Evolutionary conservation across 2,797 vertebrate genomes (phyloP).

Genomic region (Gallinago nigripennis): DNA sequence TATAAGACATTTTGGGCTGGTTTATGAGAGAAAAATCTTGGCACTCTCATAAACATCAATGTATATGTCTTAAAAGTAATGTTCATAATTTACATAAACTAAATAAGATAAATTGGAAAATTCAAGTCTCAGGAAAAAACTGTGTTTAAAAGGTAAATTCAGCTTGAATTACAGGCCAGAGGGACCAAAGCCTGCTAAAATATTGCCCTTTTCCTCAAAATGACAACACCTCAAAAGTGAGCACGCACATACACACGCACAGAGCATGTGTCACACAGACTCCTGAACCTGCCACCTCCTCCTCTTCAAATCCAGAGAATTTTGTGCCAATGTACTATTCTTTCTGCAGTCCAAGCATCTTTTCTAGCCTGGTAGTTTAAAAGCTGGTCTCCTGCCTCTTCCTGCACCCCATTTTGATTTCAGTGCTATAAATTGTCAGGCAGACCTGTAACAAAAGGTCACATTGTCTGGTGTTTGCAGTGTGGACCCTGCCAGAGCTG

Average conservation of each 20-base stretch:
- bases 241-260: rapidly evolving
- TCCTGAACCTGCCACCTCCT: background rate
- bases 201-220: background rate
- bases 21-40: constrained; percentile 41
- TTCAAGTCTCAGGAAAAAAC: background rate
- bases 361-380: background rate
- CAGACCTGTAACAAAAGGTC: background rate
- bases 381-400: background rate
- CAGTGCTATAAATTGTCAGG: background rate
- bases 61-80: constrained; percentile 51
- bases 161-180: background rate
- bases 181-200: background rate
- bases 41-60: constrained; percentile 5
- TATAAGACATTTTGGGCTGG: background rate
- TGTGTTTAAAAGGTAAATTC: constrained; percentile 17
- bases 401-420: background rate
- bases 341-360: background rate
- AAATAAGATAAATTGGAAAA: constrained; percentile 41
- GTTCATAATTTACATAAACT: constrained; percentile 52
- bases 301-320: background rate
- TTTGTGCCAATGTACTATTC: background rate
- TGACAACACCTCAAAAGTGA: background rate
- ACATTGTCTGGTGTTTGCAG: background rate
- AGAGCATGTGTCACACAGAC: rapidly evolving
- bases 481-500: background rate